A percentile compares a stretch with the other conserved stretches of the same genome.
Conservation (phyloP, 2,113 vertebrate genomes). For the Candoia aspera region DNA sequence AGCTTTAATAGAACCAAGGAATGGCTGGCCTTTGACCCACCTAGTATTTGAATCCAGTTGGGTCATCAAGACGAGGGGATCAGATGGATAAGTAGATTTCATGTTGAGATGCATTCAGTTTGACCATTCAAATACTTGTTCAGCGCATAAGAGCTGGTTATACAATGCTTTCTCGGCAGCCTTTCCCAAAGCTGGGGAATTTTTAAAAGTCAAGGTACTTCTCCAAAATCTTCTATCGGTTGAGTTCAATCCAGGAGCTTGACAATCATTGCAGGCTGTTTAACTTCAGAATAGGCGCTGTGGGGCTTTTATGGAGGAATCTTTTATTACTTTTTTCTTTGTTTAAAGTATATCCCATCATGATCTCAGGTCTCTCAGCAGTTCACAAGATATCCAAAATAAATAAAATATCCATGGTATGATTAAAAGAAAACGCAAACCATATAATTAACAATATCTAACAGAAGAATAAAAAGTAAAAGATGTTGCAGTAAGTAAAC, state of each 20-base stretch:
- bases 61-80: rapidly evolving
- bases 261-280: not conserved
- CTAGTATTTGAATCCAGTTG: not conserved
- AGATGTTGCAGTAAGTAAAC: no score
- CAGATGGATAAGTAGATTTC: not conserved
- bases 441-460: no score
- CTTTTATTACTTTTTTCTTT: no score
- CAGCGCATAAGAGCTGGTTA: not conserved
- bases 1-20: rapidly evolving
- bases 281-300: not conserved
- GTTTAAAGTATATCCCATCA: no score
- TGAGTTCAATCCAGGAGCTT: not conserved
- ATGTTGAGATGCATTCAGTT: not conserved
- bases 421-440: no score
- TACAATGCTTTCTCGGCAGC: not conserved
- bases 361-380: no score
- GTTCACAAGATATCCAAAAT: no score
- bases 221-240: not conserved
- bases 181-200: not conserved
- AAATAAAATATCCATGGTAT: no score
- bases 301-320: not conserved
- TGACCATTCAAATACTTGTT: not conserved
- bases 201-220: not conserved
- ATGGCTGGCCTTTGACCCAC: not conserved
- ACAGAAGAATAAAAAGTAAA: no score